Conservation (phyloP, 2,797 vertebrate species). For the Myotis findleyi region DNA sequence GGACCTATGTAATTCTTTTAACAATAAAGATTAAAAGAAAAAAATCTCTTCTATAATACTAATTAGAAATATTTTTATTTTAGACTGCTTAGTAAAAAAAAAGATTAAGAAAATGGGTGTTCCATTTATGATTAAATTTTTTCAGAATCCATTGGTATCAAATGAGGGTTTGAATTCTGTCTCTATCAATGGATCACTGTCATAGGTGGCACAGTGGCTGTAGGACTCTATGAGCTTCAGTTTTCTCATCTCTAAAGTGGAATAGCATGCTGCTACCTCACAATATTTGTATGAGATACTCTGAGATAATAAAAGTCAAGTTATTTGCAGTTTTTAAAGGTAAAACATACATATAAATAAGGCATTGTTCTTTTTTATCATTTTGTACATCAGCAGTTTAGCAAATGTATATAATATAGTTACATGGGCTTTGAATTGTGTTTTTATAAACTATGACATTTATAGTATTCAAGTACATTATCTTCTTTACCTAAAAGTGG, state of each 20-base stretch:
- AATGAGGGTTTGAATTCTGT: background rate
- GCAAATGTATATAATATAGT: background rate
- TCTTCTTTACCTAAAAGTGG: background rate
- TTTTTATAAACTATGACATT: background rate
- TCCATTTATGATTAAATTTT: background rate
- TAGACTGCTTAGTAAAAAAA: background rate
- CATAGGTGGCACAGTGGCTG: rapidly evolving
- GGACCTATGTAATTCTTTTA: too few relatives aligned
- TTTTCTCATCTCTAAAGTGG: background rate
- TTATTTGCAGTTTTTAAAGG: background rate
- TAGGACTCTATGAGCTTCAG: background rate
- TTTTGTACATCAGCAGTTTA: background rate
- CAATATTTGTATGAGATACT: background rate
- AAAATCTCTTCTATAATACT: background rate
- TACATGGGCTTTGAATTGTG: background rate
- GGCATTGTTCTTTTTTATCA: background rate
- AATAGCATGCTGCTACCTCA: background rate
- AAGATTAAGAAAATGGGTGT: background rate
- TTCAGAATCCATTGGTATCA: background rate
- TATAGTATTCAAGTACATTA: background rate
- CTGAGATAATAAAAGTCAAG: background rate
- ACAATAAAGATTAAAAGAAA: background rate
- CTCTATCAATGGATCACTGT: background rate
- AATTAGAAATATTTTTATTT: constrained; percentile 14
- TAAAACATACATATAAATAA: constrained; percentile 1